These are phyloP conservation scores for Psilopsiagon aymara DNA, from an alignment of 2,113 vertebrate genomes.

Conservation along the genomic window DNA sequence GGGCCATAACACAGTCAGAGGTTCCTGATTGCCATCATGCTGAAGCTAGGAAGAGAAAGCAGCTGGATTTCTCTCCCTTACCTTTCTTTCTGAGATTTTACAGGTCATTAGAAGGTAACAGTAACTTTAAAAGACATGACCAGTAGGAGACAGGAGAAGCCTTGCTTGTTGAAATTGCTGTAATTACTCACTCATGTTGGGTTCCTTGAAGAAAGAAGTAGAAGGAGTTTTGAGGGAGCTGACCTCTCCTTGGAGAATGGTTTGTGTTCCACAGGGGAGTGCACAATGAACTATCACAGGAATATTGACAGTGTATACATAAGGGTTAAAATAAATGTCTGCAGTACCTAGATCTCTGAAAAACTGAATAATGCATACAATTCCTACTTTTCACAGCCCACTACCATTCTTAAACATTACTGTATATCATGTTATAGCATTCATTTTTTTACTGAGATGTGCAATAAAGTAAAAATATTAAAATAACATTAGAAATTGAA, in stretches of 20 bases:
- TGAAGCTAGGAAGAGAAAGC: neutral
- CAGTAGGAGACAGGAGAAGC: neutral
- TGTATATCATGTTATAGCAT: neutral
- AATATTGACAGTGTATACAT: neutral
- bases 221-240: conserved; percentile 2
- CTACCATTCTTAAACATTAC: neutral
- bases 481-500: neutral
- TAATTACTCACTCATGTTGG: conserved; percentile 10
- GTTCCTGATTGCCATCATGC: neutral
- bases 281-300: neutral
- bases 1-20: neutral
- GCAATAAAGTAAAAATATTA: neutral
- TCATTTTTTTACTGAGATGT: neutral
- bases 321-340: conserved; percentile 9
- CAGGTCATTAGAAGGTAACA: conserved; percentile 26
- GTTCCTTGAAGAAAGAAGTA: neutral
- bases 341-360: neutral
- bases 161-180: neutral
- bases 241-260: conserved; percentile 9
- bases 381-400: neutral
- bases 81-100: conserved; percentile 28
- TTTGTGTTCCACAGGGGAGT: neutral
- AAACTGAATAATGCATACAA: neutral
- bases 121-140: conserved; percentile 19
- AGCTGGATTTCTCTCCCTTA: conserved; percentile 1